A percentile compares a stretch with the other conserved stretches of the same genome.
Evolutionary conservation across 1,140 invertebrate species (phyloP).

Genomic region (Tetramorium alpestre): DNA sequence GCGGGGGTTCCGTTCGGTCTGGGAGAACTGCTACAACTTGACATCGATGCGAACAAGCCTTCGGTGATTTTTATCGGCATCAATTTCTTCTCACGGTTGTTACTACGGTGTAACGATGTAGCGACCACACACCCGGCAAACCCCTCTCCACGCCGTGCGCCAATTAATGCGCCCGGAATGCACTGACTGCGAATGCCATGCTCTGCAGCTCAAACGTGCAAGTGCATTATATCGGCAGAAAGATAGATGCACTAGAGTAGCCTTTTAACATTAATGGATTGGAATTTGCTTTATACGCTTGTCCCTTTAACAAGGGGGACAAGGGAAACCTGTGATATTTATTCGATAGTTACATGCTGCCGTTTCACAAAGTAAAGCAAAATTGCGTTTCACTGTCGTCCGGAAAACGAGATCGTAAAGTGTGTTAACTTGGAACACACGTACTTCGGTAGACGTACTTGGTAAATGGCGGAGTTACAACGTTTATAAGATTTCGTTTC

Average conservation of each 20-base stretch:
- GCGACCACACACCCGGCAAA: background rate
- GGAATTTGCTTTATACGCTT: constrained; percentile 43
- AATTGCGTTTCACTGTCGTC: constrained; percentile 14
- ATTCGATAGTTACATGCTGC: background rate
- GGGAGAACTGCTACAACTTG: background rate
- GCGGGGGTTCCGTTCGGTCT: background rate
- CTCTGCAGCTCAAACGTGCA: constrained; percentile 24
- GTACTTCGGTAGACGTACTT: background rate
- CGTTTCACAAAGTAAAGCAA: constrained; percentile 10
- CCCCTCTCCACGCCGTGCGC: background rate
- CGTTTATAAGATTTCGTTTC: background rate
- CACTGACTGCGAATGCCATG: background rate
- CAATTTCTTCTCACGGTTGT: constrained; percentile 12
- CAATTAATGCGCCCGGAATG: constrained; percentile 20
- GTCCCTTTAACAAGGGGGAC: background rate
- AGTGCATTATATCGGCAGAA: constrained; percentile 44
- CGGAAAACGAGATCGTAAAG: background rate
- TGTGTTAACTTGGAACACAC: background rate
- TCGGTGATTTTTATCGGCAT: background rate
- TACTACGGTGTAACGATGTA: background rate
- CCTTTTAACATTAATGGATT: constrained; percentile 51
- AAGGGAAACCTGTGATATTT: constrained; percentile 27
- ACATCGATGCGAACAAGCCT: constrained; percentile 9
- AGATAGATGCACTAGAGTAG: constrained; percentile 13
- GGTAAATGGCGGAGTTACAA: background rate